Evolutionary conservation across 1,140 invertebrate genomes (phyloP).

Genomic region (Bombus confusus): DNA sequence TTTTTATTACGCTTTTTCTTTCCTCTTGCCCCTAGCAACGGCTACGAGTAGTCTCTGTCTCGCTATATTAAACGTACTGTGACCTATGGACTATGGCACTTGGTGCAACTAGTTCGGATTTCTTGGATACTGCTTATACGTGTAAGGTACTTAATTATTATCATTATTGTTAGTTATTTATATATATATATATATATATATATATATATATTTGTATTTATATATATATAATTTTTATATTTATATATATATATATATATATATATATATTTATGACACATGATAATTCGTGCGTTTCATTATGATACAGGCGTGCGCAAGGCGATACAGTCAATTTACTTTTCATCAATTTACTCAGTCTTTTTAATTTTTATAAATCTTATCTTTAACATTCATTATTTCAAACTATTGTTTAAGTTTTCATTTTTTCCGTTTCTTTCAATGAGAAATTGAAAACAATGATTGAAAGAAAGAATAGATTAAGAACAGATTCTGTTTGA

Average conservation of each 20-base stretch:
- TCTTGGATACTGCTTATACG: conserved; percentile 63
- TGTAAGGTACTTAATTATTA: conserved; percentile 67
- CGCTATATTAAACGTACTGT: conserved; percentile 59
- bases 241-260: conserved; percentile 32
- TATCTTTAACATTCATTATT: no score
- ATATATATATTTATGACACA: conserved; percentile 54
- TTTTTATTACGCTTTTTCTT: conserved; percentile 21
- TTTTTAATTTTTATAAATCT: background rate
- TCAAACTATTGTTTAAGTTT: background rate
- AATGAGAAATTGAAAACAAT: background rate
- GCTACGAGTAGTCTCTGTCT: conserved; percentile 38
- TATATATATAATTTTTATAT: conserved; percentile 23
- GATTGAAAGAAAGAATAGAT: background rate
- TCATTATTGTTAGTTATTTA: conserved; percentile 53
- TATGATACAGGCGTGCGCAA: conserved; percentile 64
- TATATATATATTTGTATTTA: conserved; percentile 22
- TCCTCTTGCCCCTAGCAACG: conserved; percentile 21
- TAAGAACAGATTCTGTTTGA: background rate
- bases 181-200: conserved; percentile 37
- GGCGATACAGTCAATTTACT: conserved; percentile 66
- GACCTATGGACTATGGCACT: conserved; percentile 74
- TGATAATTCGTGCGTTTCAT: conserved; percentile 65
- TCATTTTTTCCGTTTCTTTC: background rate
- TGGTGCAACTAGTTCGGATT: conserved; percentile 71
- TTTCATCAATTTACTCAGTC: no score